Percentiles rank a stretch among this genome's conserved stretches.
These are phyloP conservation scores for Drosophila mojavensis DNA, from an alignment of 1,140 invertebrate species.

Conservation along the genomic window DNA sequence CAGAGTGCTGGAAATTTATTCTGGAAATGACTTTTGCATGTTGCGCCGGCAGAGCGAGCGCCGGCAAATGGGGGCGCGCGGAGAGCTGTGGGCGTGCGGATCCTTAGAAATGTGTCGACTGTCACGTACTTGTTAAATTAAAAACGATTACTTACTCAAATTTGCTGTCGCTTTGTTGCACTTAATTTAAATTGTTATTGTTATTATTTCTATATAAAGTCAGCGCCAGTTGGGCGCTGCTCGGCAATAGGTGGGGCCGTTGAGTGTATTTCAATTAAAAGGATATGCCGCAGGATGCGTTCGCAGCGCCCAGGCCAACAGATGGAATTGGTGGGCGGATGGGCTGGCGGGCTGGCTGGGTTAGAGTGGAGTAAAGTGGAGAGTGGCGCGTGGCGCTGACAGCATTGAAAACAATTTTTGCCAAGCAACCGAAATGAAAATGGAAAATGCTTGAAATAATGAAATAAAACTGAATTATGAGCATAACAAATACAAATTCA, in stretches of 20 bases:
- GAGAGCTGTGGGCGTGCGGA: not conserved
- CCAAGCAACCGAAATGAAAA: constrained; percentile 42
- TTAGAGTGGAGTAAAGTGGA: not conserved
- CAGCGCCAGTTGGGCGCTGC: constrained; percentile 24
- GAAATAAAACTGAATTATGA: constrained; percentile 49
- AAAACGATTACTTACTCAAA: constrained; percentile 77
- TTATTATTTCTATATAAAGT: constrained; percentile 78
- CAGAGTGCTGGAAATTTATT: not conserved
- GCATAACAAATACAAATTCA: constrained; percentile 34
- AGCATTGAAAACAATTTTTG: constrained; percentile 52
- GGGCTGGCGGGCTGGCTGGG: not conserved
- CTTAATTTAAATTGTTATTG: constrained; percentile 81
- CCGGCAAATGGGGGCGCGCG: not conserved
- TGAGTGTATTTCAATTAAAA: constrained; percentile 77
- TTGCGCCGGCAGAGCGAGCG: not conserved
- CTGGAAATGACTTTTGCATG: no score
- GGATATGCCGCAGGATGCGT: constrained; percentile 68
- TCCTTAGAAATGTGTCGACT: constrained; percentile 41
- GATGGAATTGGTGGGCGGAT: not conserved
- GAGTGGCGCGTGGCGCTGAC: constrained; percentile 60
- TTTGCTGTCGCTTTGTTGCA: constrained; percentile 61
- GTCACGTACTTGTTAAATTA: constrained; percentile 80
- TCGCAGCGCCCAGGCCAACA: not conserved
- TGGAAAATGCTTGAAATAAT: constrained; percentile 52
- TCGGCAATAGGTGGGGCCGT: not conserved